Base-by-base conservation (phyloP, 1,140 invertebrate species). In the Probaryconus sp. region DNA sequence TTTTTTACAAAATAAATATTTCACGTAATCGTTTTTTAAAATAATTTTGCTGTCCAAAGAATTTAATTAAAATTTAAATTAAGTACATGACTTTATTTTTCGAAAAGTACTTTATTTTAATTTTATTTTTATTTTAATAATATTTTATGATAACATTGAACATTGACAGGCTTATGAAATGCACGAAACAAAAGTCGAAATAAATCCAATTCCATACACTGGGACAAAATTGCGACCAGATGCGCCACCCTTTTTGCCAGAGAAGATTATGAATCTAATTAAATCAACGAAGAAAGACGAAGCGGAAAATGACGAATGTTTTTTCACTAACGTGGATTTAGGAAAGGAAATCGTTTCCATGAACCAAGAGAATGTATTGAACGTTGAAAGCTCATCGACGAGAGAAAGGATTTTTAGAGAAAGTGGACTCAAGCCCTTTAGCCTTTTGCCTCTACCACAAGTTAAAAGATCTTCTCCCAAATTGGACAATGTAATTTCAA, bases 191-290 rank as follows among this genome's bases (percentile, higher is more conserved):
- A n/a, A n/a, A n/a, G n/a, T n/a, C n/a, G n/a, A n/a, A n/a, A n/a
- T n/a, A n/a, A n/a, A n/a, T n/a, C n/a, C n/a, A n/a, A n/a, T 67
- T 63, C 28, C 53, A 1, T 70, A 71, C 33, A 20, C 38, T 7
- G 61, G 53, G 1, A 70, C 69, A n/a, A 77, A 77, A 51, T 40
- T 77, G 7, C 51, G 75, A 33, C 51, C 75, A 7, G 70, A 77
- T 28, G 64, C 70, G 6, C 58, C 69, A 10, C 64, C 70, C 5
- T 77, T 77, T 30, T 74, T 56, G 9, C 75, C 70, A 21, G 64
- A 70, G 40, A 56, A 24, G 13, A 30, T 76, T 4, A 28, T 42
- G 5, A 18, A 28, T 10, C 28, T 50, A 10, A 33, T 35, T 13
- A 33, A 50, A n/a, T 31, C 30, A 2, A 17, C 26, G 11, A 11